Percentiles rank a stretch among this genome's conserved stretches.
Evolutionary conservation across 2,797 vertebrate species (phyloP).

Genomic region (Dryobates pubescens): DNA sequence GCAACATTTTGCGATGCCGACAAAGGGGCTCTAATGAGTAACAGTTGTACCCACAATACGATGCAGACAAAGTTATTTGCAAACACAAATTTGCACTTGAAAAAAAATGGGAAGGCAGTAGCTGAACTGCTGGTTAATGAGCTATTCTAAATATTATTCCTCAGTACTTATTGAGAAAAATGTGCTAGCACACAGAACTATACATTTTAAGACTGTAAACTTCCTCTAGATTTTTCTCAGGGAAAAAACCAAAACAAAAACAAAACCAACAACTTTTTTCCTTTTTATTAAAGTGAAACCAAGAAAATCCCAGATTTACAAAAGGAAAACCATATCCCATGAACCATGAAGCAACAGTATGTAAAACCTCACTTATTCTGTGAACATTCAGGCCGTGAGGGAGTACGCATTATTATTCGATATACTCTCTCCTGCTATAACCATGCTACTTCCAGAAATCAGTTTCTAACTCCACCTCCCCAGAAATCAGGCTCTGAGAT

Average conservation of each 20-base stretch:
- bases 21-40: slow-evolving; percentile 33
- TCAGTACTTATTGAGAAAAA: slow-evolving; percentile 9
- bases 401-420: background rate
- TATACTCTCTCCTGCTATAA: background rate
- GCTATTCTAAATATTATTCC: background rate
- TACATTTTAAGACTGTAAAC: background rate
- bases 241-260: background rate
- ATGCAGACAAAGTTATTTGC: slow-evolving; percentile 8
- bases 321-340: background rate
- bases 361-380: background rate
- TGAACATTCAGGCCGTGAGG: background rate
- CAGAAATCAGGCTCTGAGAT: background rate
- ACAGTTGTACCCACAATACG: slow-evolving; percentile 31
- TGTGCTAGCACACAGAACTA: background rate
- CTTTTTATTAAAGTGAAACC: background rate
- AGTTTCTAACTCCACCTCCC: background rate
- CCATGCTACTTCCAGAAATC: background rate
- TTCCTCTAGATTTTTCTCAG: background rate
- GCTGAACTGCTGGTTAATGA: background rate
- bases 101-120: background rate
- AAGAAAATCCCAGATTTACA: background rate
- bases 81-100: slow-evolving; percentile 38
- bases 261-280: too few relatives aligned
- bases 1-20: background rate
- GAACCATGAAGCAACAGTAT: background rate